Base-by-base conservation (phyloP, 1,140 invertebrate species). In the Drosophila hydei region DNA sequence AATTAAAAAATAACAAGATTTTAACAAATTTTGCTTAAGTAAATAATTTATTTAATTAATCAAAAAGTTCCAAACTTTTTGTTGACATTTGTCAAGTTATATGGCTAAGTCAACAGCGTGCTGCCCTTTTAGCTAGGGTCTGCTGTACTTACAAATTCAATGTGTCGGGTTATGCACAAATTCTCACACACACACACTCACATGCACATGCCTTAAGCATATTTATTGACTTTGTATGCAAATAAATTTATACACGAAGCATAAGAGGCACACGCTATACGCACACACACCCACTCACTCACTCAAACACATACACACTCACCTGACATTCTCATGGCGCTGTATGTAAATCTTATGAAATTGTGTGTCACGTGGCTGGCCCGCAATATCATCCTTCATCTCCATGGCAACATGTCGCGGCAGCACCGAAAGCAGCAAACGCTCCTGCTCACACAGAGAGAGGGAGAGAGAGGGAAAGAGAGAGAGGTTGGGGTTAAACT, bases 321-420 rank as follows among this genome's bases (percentile, higher is more conserved):
- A 98, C 97, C 97, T 98, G 92, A 99, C 98, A 90, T 98, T 97
- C 80, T 99, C 97, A 91, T 99, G 97, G 68, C 96, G 94, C 91
- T 98, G 97, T 85, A 99, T 99, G 93, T 99, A 99, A 90, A 99
- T 99, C 93, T 99, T 99, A 91, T 99, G 97, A 92, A 99, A 99
- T 93, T 97, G 97, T 33, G 96, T 96, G 90, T 98, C 96, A 89
- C 96, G 96, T 25, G 95, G 96, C 91, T 97, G 96, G 36, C 95
- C 96, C 21, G 97, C 97, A 87, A 99, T 98, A 92, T 99, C 97
- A 21, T 97, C 96, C 92, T 98, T 99, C 97, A 99, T 98, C 93
- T 99, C 98, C 95, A 98, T 97, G 36, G 98, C 98, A 72, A 99
- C 97, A 92, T 99, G 97, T 54, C 97, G 94, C 0, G 98, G 98